phyloP scores from a whole-genome alignment of 2,113 vertebrate genomes.

The Thymallus thymallus region DNA sequence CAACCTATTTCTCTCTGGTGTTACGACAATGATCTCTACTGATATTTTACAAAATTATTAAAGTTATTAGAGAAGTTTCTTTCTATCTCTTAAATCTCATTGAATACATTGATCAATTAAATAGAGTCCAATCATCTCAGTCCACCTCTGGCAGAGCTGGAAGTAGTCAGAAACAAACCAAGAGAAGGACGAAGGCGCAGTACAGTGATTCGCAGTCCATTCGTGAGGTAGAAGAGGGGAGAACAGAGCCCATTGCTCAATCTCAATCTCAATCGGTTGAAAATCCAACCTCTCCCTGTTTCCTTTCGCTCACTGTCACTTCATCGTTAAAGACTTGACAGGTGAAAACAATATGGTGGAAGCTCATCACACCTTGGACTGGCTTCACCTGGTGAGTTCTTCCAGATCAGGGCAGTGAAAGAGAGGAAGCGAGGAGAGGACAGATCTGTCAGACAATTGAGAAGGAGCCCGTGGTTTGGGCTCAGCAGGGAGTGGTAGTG shows the following conservation, averaged over 20 bases:
- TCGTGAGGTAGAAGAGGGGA: neutral
- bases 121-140: neutral
- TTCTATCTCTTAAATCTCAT: neutral
- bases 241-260: too few species aligned
- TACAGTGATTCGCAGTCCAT: too few species aligned
- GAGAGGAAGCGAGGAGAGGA: neutral
- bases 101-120: constrained; percentile 10
- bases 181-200: neutral
- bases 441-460: neutral
- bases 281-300: too few species aligned
- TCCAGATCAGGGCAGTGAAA: constrained; percentile 31
- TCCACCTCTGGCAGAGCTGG: neutral
- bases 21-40: neutral
- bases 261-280: too few species aligned
- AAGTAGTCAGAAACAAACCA: neutral
- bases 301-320: too few species aligned
- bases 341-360: neutral
- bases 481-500: constrained; percentile 39
- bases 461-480: neutral
- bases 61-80: neutral
- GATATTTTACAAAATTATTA: neutral
- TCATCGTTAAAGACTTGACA: too few species aligned
- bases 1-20: neutral
- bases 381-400: neutral
- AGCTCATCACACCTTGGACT: neutral